These are phyloP conservation scores for Sebastes variabilis DNA, from an alignment of 2,797 vertebrate species.

Conservation along the genomic window DNA sequence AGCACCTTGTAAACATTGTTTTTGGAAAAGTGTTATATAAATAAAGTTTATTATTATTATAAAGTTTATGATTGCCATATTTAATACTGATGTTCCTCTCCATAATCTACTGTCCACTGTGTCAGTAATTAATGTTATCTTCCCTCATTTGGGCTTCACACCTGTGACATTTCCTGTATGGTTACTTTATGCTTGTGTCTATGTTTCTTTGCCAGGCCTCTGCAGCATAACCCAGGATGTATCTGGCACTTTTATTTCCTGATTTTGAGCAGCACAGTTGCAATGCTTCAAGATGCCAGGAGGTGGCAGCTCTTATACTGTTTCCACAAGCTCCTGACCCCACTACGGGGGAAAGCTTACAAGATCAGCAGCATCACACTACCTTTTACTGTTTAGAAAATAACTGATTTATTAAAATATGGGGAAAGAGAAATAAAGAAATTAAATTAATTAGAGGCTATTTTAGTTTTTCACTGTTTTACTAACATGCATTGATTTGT, in stretches of 20 bases:
- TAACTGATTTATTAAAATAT: background rate
- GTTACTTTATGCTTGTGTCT: background rate
- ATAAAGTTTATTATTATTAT: background rate
- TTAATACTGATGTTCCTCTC: background rate
- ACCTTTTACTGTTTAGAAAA: background rate
- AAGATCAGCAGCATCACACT: background rate
- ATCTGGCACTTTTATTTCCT: background rate
- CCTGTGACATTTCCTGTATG: background rate
- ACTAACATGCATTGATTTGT: background rate
- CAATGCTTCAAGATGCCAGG: slow-evolving; percentile 75
- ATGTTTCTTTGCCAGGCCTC: background rate
- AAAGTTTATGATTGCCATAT: background rate
- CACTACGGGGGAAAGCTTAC: background rate
- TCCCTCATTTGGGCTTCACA: background rate
- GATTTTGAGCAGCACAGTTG: slow-evolving; percentile 38
- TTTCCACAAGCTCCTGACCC: slow-evolving; percentile 58
- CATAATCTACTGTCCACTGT: background rate
- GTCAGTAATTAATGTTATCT: background rate
- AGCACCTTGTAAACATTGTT: no score
- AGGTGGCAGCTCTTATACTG: slow-evolving; percentile 85
- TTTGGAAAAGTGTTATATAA: no score
- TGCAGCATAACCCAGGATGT: background rate
- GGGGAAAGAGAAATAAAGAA: accelerated
- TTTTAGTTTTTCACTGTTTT: background rate
- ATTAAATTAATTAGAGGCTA: background rate